Evolutionary conservation across 2,797 vertebrate genomes (phyloP), one percentile per base, ranked within the genome.

Genomic region (Galagoides demidoff): DNA sequence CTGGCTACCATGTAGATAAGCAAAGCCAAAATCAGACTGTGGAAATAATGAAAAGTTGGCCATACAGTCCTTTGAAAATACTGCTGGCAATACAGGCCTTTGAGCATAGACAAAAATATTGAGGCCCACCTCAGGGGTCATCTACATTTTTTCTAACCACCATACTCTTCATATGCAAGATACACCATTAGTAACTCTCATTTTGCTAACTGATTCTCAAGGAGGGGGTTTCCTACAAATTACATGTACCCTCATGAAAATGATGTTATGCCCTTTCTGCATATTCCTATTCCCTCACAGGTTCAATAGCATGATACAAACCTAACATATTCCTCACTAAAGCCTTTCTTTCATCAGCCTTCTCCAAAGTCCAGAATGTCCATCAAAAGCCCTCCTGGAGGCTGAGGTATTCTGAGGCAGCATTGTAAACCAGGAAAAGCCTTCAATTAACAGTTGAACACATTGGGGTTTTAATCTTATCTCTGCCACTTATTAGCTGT

Each of bases 61-160:
- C 14, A 29, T n/a, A 84, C 66, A 37, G 70, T 85, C 12, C 66
- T 63, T 90, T 81, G 43, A 37, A 92, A 57, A 82, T 64, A 70
- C 22, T 64, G 20, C 61, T 96, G 71, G 84, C 59, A 96, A 43
- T 52, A 17, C 57, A 79, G 87, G 19, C 94, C 77, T 91, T 90
- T 87, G 59, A 25, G 39, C 25, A 78, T 20, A 63, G n/a, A 76
- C 52, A 85, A 93, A 93, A 61, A 45, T 37, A 68, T 39, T 7
- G 73, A 79, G 49, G 23, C 9, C 34, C 74, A 57, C 16, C 49
- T 90, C 45, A 94, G 64, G 16, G 39, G 63, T 59, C n/a, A 12
- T 45, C 45, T 43, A 55, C 83, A 10, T 91, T 95, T 95, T 27
- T 43, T 66, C 49, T 52, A n/a, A n/a, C 7, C 31, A 20, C 16